Conservation (phyloP, 2,888 invertebrate species). For the Mesorhabditis belari region DNA sequence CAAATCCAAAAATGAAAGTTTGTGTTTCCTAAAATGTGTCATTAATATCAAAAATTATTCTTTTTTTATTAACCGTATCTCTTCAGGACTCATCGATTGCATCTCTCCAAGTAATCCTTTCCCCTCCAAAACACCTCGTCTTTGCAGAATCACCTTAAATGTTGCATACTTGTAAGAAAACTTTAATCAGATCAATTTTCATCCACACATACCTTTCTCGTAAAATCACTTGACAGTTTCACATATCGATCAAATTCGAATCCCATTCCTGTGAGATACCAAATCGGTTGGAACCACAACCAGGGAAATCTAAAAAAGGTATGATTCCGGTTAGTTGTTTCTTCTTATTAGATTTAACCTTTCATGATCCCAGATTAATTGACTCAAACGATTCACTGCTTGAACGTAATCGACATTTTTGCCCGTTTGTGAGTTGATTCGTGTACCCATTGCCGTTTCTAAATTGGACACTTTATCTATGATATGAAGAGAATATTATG, state of each 20-base stretch:
- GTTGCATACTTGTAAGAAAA: not conserved
- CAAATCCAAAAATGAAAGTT: conserved; percentile 57
- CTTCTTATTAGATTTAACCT: conserved; percentile 2
- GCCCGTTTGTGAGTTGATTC: conserved; percentile 25
- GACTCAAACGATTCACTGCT: conserved; percentile 22
- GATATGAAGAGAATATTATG: no score
- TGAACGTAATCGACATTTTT: conserved; percentile 29
- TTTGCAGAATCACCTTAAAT: conserved; percentile 14
- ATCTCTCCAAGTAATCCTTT: not conserved
- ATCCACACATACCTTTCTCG: conserved; percentile 30
- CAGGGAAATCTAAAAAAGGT: conserved; percentile 56
- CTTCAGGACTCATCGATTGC: not conserved
- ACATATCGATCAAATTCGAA: conserved; percentile 22
- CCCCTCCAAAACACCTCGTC: conserved; percentile 36
- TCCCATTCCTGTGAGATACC: conserved; percentile 60
- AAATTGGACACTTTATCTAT: conserved; percentile 2
- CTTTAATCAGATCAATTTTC: no score
- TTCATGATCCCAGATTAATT: conserved; percentile 26
- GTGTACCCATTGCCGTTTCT: conserved; percentile 42
- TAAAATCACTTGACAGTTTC: conserved; percentile 27
- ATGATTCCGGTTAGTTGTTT: not conserved
- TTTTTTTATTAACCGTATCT: not conserved
- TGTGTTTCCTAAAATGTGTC: conserved; percentile 15
- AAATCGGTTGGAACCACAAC: conserved; percentile 61
- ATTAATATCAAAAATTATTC: no score